Evolutionary conservation across 2,888 invertebrate species (phyloP).

Genomic region (Tenthredo mesomela): DNA sequence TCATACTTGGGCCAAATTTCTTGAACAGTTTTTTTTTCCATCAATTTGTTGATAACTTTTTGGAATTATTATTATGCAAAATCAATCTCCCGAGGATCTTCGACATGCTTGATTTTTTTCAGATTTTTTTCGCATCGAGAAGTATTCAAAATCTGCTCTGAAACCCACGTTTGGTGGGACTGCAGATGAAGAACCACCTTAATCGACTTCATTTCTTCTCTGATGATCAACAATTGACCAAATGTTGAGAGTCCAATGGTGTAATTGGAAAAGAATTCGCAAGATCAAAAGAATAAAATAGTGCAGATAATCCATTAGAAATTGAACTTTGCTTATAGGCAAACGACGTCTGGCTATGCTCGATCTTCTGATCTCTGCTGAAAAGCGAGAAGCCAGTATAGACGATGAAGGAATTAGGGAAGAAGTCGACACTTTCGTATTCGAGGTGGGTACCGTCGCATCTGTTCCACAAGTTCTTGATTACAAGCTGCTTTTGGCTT

Average conservation of each 20-base stretch:
- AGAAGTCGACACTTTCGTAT: constrained; percentile 73
- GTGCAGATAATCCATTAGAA: too few species aligned
- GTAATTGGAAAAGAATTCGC: background rate
- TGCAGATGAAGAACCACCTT: too few species aligned
- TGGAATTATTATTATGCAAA: too few species aligned
- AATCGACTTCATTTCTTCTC: background rate
- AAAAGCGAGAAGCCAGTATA: constrained; percentile 61
- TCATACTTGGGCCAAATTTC: too few species aligned
- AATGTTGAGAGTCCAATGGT: background rate
- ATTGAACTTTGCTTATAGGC: constrained; percentile 14
- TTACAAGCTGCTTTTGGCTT: background rate
- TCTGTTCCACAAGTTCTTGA: background rate
- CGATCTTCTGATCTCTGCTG: constrained; percentile 68
- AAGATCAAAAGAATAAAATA: too few species aligned
- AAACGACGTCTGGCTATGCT: constrained; percentile 67
- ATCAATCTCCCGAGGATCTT: too few species aligned
- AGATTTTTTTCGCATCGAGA: too few species aligned
- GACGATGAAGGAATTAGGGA: constrained; percentile 69
- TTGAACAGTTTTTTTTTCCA: too few species aligned
- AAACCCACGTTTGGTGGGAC: too few species aligned
- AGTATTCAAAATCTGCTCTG: too few species aligned
- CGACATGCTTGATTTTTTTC: too few species aligned
- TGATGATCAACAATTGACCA: background rate
- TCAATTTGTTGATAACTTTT: too few species aligned
- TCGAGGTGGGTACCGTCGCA: constrained; percentile 60